Conservation (phyloP, 2,888 invertebrate species). For the Zelleria hepariella region DNA sequence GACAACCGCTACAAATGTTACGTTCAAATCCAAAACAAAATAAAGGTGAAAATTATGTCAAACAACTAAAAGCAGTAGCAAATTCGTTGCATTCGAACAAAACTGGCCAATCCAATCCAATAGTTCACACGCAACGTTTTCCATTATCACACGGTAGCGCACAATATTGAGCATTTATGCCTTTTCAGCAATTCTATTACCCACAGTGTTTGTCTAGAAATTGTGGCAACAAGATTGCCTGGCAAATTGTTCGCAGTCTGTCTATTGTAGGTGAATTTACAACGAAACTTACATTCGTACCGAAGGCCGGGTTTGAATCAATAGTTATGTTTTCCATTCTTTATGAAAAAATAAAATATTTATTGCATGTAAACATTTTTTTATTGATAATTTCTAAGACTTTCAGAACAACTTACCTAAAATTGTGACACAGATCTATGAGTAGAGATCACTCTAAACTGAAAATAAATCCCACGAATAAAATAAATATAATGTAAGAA, state of each 20-base stretch:
- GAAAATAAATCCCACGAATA: too few species aligned
- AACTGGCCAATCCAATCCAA: neutral
- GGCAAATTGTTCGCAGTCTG: neutral
- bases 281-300: neutral
- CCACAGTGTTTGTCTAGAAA: neutral
- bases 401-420: too few species aligned
- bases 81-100: neutral
- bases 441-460: too few species aligned
- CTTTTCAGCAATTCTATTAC: conserved; percentile 1
- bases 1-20: too few species aligned
- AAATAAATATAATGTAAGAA: too few species aligned
- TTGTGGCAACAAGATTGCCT: neutral
- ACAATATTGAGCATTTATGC: neutral
- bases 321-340: too few species aligned
- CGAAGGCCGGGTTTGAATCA: neutral
- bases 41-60: neutral
- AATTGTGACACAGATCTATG: too few species aligned
- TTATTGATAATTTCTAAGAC: too few species aligned
- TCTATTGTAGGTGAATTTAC: neutral
- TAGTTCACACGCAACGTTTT: neutral
- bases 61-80: neutral
- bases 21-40: neutral
- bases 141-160: neutral
- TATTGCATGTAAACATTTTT: too few species aligned
- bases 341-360: too few species aligned